Conservation (phyloP, 1,140 invertebrate species). For the Penaeus vannamei region DNA sequence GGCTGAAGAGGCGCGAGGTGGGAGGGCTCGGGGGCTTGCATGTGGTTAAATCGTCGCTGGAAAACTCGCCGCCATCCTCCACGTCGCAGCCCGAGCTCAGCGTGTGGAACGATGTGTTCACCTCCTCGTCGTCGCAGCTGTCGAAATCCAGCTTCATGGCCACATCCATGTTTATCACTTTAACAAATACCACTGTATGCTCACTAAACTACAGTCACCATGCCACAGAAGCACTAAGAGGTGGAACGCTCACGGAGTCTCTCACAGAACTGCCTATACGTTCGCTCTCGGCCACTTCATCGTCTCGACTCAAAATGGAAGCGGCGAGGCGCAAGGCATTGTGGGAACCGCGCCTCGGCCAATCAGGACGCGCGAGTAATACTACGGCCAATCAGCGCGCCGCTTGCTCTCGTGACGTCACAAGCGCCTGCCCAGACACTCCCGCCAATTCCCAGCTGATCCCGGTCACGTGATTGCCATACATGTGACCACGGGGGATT, state of each 20-base stretch:
- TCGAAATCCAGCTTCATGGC: constrained; percentile 61
- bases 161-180: constrained; percentile 54
- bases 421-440: background rate
- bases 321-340: constrained; percentile 55
- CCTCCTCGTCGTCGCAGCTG: constrained; percentile 57
- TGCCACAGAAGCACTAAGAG: constrained; percentile 24
- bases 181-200: background rate
- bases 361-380: constrained; percentile 26
- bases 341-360: constrained; percentile 43
- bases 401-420: constrained; percentile 47
- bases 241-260: constrained; percentile 6
- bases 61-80: constrained; percentile 44
- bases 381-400: constrained; percentile 44
- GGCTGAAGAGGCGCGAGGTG: constrained; percentile 55
- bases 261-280: constrained; percentile 40
- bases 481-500: constrained; percentile 4
- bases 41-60: constrained; percentile 31
- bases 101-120: constrained; percentile 52
- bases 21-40: constrained; percentile 23
- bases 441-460: constrained; percentile 64
- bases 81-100: constrained; percentile 59
- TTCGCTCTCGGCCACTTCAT: constrained; percentile 50
- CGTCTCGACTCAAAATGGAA: constrained; percentile 64
- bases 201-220: background rate
- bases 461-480: constrained; percentile 24